Base-by-base conservation (phyloP, 2,797 vertebrate species). In the Lacerta viridis region DNA sequence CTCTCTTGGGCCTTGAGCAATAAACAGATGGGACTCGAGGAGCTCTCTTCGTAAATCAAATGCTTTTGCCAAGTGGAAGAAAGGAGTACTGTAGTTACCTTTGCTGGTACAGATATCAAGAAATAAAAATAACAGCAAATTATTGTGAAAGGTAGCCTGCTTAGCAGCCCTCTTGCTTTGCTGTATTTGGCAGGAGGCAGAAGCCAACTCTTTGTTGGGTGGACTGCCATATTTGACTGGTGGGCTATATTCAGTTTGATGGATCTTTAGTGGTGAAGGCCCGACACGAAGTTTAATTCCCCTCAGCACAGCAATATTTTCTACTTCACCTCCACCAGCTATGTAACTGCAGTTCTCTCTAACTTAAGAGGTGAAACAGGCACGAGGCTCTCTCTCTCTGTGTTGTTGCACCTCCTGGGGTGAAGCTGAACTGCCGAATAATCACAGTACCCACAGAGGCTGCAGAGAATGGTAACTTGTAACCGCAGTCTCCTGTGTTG, bases 1-100 rank as follows among this genome's bases (percentile, higher is more conserved):
- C 64, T 64, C 81, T 88, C 83, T 41, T 88, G 92, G 86, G 90
- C 93, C 86, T 92, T 93, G 93, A 78, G 74, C 88, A 2, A 68
- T 71, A 2, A 59, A 64, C 87, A 83, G 64, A 43, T 80, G 46
- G 2, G 59, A 80, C 20, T 68, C 11, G 46, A 84, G 33, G 78
- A 66, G 33, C 50, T 7, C 86, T 90, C 92, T 93, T 33, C 17
- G 87, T 93, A 92, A 95, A 94, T 84, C 71, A 61, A 82, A 36
- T 33, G 25, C 86, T 0, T 77, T 85, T 69, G 85, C 82, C n/a
- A 79, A 18, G 71, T 84, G 55, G 59, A 27, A 39, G 1, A 81
- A 9, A 43, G 50, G 50, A 55, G 0, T 0, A 33, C 33, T 33
- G 33, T 33, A 23, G 81, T 39, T 85, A 82, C 43, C 84, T 18